Evolutionary conservation across 2,797 vertebrate species (phyloP), one percentile per base, ranked within the genome.

Genomic region (Liasis olivaceus): DNA sequence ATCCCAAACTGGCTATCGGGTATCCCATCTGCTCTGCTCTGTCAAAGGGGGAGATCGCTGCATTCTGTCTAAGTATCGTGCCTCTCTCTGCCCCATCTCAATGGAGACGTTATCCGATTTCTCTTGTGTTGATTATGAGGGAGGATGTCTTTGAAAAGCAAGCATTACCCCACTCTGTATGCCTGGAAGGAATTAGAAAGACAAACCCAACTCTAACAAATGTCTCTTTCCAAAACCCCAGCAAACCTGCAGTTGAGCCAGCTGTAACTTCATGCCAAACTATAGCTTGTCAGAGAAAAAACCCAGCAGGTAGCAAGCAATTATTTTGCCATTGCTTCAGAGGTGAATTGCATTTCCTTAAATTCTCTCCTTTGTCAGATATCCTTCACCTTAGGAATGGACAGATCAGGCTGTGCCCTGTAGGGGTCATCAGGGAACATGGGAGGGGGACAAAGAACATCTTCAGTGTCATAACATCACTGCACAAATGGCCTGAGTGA

Each of bases 211-310:
- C 58, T 92, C 69, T 58, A 28, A 92, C 15, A 58, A 85, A 60
- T 9, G 88, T 86, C 88, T 69, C 81, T 92, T 59, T 92, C 81
- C 89, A 22, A 89, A 13, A 69, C 91, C 88, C 58, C 2, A 3
- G 88, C 62, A 77, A 69, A 69, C 2, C 13, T 2, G 54, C 11
- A n/a, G 88, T 58, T 89, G 81, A 92, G 85, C 54, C 36, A 58
- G 62, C 77, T n/a, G 47, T 85, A 89, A 89, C 64, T 89, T 58
- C 66, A 85, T n/a, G 60, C 88, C 87, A 64, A 64, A n/a, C 47
- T 22, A 69, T 9, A 14, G 77, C 54, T 69, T 47, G 47, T 89
- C 31, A 85, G 28, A 59, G 63, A 28, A 22, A n/a, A 64, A 47
- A 4, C 15, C 51, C 4, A 36, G 36, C 58, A n/a, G 62, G 14